Percentiles rank a stretch among this genome's conserved stretches.
phyloP scores from a whole-genome alignment of 2,888 invertebrate genomes.

The Glaucopsyche alexis region DNA sequence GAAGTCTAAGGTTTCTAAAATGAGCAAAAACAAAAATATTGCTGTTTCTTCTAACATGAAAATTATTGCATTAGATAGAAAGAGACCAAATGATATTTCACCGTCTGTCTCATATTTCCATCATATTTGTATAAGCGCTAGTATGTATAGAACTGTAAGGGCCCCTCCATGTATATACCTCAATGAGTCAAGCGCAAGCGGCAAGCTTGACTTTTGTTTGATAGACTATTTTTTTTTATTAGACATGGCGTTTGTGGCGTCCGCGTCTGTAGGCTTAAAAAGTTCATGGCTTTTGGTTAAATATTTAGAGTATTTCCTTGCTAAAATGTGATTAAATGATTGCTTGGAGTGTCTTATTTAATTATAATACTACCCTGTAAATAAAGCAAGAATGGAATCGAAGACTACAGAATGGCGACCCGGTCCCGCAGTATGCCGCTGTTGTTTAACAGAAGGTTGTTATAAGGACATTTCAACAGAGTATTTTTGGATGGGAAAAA shows the following conservation, averaged over 20 bases:
- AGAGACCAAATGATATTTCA: too few species aligned
- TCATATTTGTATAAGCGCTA: too few species aligned
- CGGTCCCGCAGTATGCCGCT: constrained; percentile 70
- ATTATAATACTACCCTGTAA: constrained; percentile 37
- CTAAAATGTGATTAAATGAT: constrained; percentile 45
- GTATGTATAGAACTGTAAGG: too few species aligned
- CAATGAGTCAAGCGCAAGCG: too few species aligned
- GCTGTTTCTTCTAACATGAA: too few species aligned
- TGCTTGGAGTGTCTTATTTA: constrained; percentile 36
- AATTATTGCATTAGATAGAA: too few species aligned
- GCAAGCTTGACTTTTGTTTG: constrained; percentile 5
- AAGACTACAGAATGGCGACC: constrained; percentile 69
- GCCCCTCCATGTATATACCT: too few species aligned
- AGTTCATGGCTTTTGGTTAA: background rate
- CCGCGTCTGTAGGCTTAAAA: background rate
- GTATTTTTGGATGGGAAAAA: constrained; percentile 76
- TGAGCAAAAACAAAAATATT: too few species aligned
- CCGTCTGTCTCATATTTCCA: too few species aligned
- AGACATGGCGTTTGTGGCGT: constrained; percentile 14
- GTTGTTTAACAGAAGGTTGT: constrained; percentile 70
- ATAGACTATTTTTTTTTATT: background rate
- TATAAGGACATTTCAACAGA: constrained; percentile 75
- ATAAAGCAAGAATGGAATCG: constrained; percentile 55
- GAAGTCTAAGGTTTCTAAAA: too few species aligned
- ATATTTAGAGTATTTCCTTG: constrained; percentile 37